A percentile compares a stretch with the other conserved stretches of the same genome.
phyloP scores from a whole-genome alignment of 2,113 vertebrate genomes.

The Narcine bancroftii region DNA sequence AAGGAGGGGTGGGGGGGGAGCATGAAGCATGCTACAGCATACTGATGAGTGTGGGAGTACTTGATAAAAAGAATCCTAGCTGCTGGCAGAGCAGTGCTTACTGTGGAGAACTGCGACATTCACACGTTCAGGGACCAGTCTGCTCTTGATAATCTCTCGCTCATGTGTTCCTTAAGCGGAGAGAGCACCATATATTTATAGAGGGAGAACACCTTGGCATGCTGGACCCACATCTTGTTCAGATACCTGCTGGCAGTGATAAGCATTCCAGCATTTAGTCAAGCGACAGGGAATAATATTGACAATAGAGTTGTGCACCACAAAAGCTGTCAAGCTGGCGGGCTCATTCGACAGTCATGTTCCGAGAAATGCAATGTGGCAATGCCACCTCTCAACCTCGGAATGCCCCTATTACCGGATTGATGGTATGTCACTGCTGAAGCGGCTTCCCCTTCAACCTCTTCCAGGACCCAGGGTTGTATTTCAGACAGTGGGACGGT shows the following conservation, averaged over 20 bases:
- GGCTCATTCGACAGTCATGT: slow-evolving; percentile 97
- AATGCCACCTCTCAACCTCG: slow-evolving; percentile 97
- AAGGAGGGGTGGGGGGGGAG: slow-evolving; percentile 58
- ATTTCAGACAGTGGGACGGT: slow-evolving; percentile 92
- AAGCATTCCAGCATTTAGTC: slow-evolving; percentile 32
- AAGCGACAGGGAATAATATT: slow-evolving; percentile 32
- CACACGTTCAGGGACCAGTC: slow-evolving; percentile 64
- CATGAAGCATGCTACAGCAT: slow-evolving; percentile 81
- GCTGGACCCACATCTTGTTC: slow-evolving; percentile 30
- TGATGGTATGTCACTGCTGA: slow-evolving; percentile 94
- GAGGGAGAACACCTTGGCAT: not conserved
- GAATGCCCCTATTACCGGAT: slow-evolving; percentile 97
- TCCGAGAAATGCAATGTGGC: slow-evolving; percentile 95
- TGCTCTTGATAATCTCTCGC: slow-evolving; percentile 60
- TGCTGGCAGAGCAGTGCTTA: slow-evolving; percentile 73
- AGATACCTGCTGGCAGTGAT: slow-evolving; percentile 27
- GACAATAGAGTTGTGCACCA: slow-evolving; percentile 37
- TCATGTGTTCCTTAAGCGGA: slow-evolving; percentile 59
- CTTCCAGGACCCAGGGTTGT: slow-evolving; percentile 97
- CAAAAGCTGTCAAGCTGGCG: slow-evolving; percentile 81
- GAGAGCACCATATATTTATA: slow-evolving; percentile 9
- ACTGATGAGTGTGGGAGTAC: slow-evolving; percentile 98
- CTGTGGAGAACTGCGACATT: slow-evolving; percentile 73
- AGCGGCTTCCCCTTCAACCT: slow-evolving; percentile 96
- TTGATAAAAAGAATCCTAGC: slow-evolving; percentile 93